Base-by-base conservation (phyloP, 2,797 vertebrate species). In the Ptychadena robeensis region DNA sequence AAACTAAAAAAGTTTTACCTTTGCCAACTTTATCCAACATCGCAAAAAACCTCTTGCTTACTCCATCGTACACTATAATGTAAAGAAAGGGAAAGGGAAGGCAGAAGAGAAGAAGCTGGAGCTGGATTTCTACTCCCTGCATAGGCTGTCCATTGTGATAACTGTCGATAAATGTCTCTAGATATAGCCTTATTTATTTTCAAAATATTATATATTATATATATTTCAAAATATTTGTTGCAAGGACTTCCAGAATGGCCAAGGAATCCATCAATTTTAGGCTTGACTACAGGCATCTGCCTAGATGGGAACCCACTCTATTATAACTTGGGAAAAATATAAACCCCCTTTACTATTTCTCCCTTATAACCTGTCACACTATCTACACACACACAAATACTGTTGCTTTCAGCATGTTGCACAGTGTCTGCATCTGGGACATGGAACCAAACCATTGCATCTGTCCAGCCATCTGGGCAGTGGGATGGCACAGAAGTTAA, bases 381-480 rank as follows among this genome's bases (percentile, higher is more conserved):
- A n/a, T 53, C 18, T 22, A 22, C 57, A 61, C 57, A 61, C n/a
- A 59, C 8, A 59, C 18, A 59, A 25, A 25, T 10, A 59, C 2
- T 9, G 14, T 61, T 25, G n/a, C 25, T 28, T 61, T 61, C 31
- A 57, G 4, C 4, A 1, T n/a, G 10, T 59, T 34, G 28, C 37
- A 57, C 9, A 53, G 28, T 79, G 4, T 79, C 44, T 53, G 66
- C 75, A 78, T 78, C 64, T 78, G 64, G 22, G 64, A 78, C 28
- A 67, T 66, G 64, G 66, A 27, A 67, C 25, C 18, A 14, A 53
- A n/a, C 65, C 25, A 7, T 14, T 68, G 65, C 76, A 68, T 40
- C 30, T 79, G 65, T 68, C 48, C 44, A 44, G 14, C 76, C 76
- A 79, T 79, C 76, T 79, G 76, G 65, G 37, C 31, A 18, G 12